Conservation (phyloP, 2,113 vertebrate genomes). For the Campylomormyrus tamandua region DNA sequence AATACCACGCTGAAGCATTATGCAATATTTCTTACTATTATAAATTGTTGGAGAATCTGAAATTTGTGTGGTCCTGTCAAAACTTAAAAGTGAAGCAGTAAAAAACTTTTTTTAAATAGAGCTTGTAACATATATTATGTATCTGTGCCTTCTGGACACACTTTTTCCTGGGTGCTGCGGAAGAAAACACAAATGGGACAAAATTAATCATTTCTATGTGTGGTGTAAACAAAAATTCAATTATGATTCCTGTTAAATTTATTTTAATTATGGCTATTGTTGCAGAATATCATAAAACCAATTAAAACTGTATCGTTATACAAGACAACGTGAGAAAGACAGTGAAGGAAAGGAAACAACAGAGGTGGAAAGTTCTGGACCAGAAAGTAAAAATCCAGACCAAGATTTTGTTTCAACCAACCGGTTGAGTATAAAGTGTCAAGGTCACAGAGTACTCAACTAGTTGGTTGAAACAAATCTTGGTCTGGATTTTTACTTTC, state of each 20-base stretch:
- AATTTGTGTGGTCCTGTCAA: neutral
- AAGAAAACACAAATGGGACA: neutral
- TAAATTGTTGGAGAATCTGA: neutral
- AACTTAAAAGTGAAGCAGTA: neutral
- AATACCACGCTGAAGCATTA: constrained; percentile 24
- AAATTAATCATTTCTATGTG: neutral
- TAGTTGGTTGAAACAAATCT: neutral
- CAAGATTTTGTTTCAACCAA: neutral
- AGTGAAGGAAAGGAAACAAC: neutral
- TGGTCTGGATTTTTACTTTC: neutral
- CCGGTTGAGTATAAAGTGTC: neutral
- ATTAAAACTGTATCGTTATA: neutral
- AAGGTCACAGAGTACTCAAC: neutral
- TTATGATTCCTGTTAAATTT: neutral
- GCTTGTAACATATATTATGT: neutral
- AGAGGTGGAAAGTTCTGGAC: neutral
- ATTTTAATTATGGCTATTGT: neutral
- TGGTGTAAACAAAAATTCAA: neutral
- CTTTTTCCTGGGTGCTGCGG: neutral
- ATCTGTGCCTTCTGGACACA: neutral
- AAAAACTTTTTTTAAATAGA: neutral
- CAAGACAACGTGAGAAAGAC: neutral
- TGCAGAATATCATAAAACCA: neutral
- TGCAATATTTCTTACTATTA: neutral
- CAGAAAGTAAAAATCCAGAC: neutral